Evolutionary conservation across 2,797 vertebrate species (phyloP).

Genomic region (Paguma larvata): DNA sequence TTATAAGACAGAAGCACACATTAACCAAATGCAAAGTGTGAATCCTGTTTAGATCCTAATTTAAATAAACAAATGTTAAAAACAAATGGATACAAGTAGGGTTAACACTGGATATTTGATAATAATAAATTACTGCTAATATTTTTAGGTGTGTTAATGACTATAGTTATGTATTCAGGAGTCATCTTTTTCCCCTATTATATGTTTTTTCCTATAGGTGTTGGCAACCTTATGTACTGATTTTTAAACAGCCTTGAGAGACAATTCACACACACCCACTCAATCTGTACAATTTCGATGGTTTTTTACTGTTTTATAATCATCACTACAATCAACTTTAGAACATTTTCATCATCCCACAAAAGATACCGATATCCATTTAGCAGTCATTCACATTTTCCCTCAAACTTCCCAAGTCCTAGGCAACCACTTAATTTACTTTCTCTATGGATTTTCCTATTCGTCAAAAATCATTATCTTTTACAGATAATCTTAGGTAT

Average conservation of each 20-base stretch:
- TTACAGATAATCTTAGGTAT: neutral
- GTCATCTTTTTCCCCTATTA: neutral
- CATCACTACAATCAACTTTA: neutral
- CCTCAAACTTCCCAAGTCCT: neutral
- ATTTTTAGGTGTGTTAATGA: neutral
- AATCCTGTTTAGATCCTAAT: neutral
- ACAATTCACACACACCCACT: neutral
- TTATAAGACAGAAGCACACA: neutral
- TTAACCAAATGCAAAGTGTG: neutral
- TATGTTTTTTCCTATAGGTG: neutral
- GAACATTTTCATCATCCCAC: neutral
- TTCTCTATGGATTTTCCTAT: neutral
- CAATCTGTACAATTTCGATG: neutral
- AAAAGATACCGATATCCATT: neutral
- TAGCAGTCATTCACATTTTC: neutral
- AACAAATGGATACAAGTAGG: neutral
- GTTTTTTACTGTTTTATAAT: neutral
- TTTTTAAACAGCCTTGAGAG: slow-evolving; percentile 5
- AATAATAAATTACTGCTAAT: neutral
- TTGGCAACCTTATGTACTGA: neutral
- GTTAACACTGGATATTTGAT: neutral
- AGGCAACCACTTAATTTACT: neutral
- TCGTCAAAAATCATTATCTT: neutral
- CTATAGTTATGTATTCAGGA: neutral
- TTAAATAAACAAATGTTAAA: neutral